Conservation (phyloP, 2,113 vertebrate genomes). For the Tragelaphus imberbis region DNA sequence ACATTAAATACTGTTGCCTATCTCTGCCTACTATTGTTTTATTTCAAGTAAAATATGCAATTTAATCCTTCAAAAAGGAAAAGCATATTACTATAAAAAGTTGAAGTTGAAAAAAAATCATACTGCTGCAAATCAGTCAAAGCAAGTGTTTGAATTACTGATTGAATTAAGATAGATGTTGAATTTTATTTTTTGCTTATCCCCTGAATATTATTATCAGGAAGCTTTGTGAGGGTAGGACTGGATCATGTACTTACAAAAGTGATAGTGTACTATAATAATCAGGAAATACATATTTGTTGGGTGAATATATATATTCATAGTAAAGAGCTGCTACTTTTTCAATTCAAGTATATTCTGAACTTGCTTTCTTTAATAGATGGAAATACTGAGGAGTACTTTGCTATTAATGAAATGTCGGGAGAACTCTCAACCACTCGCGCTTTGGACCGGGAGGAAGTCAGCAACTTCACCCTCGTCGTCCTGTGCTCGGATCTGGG, state of each 20-base stretch:
- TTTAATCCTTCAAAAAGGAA: neutral
- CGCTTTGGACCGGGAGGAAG: slow-evolving; percentile 87
- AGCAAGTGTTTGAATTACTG: neutral
- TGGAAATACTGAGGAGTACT: slow-evolving; percentile 83
- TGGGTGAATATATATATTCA: neutral
- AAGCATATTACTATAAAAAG: neutral
- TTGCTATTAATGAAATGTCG: slow-evolving; percentile 84
- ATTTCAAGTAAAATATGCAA: neutral
- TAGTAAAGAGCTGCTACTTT: neutral
- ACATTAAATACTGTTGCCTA: slow-evolving; percentile 4
- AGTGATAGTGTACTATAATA: neutral
- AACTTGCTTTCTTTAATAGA: slow-evolving; percentile 75
- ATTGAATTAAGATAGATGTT: neutral
- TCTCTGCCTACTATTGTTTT: neutral
- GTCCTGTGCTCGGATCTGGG: slow-evolving; percentile 87
- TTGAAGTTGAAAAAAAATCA: neutral
- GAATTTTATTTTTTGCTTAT: neutral
- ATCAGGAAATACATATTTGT: neutral
- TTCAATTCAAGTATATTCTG: neutral
- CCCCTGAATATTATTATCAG: neutral
- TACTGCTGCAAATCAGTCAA: neutral
- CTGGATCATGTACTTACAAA: neutral
- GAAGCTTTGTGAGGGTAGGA: neutral
- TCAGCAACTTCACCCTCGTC: slow-evolving; percentile 84
- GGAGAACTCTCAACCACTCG: slow-evolving; percentile 84